A percentile compares a stretch with the other conserved stretches of the same genome.
phyloP scores from a whole-genome alignment of 2,888 invertebrate species.

The Pilophorus perplexus region DNA sequence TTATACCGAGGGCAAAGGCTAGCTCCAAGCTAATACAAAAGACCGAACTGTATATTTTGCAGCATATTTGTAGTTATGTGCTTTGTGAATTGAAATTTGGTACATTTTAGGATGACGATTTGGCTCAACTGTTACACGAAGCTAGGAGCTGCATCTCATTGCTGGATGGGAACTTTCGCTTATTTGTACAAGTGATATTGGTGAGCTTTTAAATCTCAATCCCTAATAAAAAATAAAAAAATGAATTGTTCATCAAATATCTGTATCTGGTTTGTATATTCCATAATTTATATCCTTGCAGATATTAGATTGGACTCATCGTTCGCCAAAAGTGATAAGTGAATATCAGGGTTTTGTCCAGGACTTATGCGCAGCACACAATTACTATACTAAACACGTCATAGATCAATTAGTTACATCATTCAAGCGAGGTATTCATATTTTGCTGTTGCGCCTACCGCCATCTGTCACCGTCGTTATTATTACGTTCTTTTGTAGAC shows the following conservation, averaged over 20 bases:
- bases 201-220: slow-evolving; percentile 45
- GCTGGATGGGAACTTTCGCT: slow-evolving; percentile 58
- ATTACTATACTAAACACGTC: slow-evolving; percentile 62
- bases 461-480: too few relatives aligned
- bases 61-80: too few relatives aligned
- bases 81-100: too few relatives aligned
- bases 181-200: slow-evolving; percentile 62
- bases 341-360: slow-evolving; percentile 64
- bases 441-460: not conserved
- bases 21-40: too few relatives aligned
- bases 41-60: too few relatives aligned
- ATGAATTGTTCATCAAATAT: not conserved
- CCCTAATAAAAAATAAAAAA: not conserved
- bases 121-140: slow-evolving; percentile 58
- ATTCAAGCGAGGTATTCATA: slow-evolving; percentile 60
- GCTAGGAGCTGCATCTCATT: slow-evolving; percentile 60
- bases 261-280: not conserved
- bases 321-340: slow-evolving; percentile 55
- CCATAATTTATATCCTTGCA: slow-evolving; percentile 40
- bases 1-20: too few relatives aligned
- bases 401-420: slow-evolving; percentile 61
- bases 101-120: slow-evolving; percentile 58
- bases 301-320: slow-evolving; percentile 60
- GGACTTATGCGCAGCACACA: slow-evolving; percentile 67
- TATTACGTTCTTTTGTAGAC: too few relatives aligned